Evolutionary conservation across 1,140 invertebrate species (phyloP), one percentile per base, ranked within the genome.

Genomic region (Polypedilum vanderplanki): DNA sequence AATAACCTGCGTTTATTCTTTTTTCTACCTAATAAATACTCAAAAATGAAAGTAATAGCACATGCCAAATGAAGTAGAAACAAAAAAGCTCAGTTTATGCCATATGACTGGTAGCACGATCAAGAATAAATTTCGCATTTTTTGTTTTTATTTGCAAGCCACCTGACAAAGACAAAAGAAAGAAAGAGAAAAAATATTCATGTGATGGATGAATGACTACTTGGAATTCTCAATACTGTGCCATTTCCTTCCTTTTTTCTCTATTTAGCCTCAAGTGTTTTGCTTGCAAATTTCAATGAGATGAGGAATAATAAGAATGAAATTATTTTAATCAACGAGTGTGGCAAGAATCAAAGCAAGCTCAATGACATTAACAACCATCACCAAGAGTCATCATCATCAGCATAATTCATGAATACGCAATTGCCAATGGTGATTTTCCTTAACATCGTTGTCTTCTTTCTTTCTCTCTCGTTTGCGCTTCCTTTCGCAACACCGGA

Each of bases 401-500:
- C 46, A 15, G n/a, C 46, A 57, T 57, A n/a, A 57, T 57, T n/a
- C n/a, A 12, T 57, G 46, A 57, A 57, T 57, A 57, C n/a, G 3
- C 46, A 57, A 57, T 15, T n/a, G 3, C 46, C 46, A 57, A 57
- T 57, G n/a, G 3, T 57, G 12, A 57, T 57, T 57, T n/a, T 57
- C n/a, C n/a, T n/a, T n/a, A n/a, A n/a, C n/a, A n/a, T n/a, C n/a
- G n/a, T n/a, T n/a, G n/a, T 57, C 46, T 57, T 57, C 46, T 57
- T 15, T 15, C 46, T 15, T 4, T n/a, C 46, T 57, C 46, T 57
- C 46, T 57, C 46, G n/a, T 57, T 57, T 57, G 12, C 46, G 46
- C 46, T 57, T 57, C 46, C 46, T 57, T 57, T 57, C 46, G 46
- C 46, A 57, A 57, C n/a, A 57, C 46, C 46, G 46, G 46, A 57